A percentile compares a stretch with the other conserved stretches of the same genome.
Conservation (phyloP, 30 jellyfish, hydroid and myxozoan species). For the Clytia hemisphaerica region DNA sequence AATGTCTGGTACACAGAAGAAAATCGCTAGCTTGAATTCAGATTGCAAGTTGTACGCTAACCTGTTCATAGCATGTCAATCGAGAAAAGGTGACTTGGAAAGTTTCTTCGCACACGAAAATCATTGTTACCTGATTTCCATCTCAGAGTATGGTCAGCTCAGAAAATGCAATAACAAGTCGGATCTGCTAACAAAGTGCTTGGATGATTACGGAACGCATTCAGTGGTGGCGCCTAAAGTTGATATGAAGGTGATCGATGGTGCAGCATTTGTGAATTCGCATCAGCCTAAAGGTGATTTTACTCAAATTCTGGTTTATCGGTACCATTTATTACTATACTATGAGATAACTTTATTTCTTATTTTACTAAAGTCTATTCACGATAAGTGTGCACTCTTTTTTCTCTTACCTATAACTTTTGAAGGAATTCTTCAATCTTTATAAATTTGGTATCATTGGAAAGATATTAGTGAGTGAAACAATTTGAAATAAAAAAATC, state of each 20-base stretch:
- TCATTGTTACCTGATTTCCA: constrained; percentile 19
- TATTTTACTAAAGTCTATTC: too few relatives aligned
- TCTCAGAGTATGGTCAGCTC: constrained; percentile 51
- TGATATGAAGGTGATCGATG: constrained; percentile 21
- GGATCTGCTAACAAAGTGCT: constrained; percentile 24
- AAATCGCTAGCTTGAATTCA: constrained; percentile 21
- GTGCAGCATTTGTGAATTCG: constrained; percentile 38
- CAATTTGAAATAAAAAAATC: too few relatives aligned
- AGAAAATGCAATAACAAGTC: constrained; percentile 36
- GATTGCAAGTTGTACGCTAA: constrained; percentile 34
- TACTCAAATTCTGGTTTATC: too few relatives aligned
- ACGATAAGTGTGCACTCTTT: too few relatives aligned
- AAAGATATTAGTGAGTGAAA: too few relatives aligned
- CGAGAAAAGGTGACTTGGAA: constrained; percentile 38
- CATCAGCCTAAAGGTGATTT: constrained; percentile 24
- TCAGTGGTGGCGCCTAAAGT: constrained; percentile 5
- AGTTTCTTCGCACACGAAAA: constrained; percentile 41
- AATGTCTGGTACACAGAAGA: not conserved
- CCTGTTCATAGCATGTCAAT: constrained; percentile 40
- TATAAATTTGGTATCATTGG: too few relatives aligned
- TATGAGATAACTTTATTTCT: too few relatives aligned
- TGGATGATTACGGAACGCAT: constrained; percentile 16
- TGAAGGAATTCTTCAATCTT: too few relatives aligned
- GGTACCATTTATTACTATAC: too few relatives aligned
- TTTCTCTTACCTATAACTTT: too few relatives aligned